Base-by-base conservation (phyloP, 2,113 vertebrate species). In the Grammomys dolichurus region DNA sequence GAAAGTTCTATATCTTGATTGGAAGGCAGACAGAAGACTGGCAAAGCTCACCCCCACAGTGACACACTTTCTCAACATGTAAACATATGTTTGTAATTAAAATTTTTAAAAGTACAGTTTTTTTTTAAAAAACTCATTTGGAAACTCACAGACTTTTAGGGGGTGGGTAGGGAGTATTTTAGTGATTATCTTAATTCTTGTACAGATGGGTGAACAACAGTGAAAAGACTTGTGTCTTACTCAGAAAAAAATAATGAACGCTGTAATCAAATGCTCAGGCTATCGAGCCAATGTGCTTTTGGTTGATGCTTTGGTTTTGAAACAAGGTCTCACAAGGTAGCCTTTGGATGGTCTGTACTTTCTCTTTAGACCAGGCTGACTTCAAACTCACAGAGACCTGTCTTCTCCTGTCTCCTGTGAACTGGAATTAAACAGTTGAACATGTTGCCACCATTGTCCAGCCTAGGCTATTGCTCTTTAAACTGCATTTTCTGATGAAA, bases 11-110 rank as follows among this genome's bases (percentile, higher is more conserved):
- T 36, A 69, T 69, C 4, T 36, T 69, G 67, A 69, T 69, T 16
- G 31, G 13, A 36, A 69, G 67, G 13, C 31, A 36, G 31, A 36
- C 31, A 36, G 31, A 69, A 69, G 31, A 69, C 67, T 69, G 67
- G 67, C 67, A 69, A 69, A 69, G 67, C 31, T 13, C 26, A 33
- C 67, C 5, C 1, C 31, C 13, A 36, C 31, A 69, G 31, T 69
- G 67, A 69, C 67, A 36, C 67, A 69, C 65, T 69, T 33, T 33
- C n/a, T 90, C 46, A 51, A 94, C 90, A 95, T 89, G 78, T 84
- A 70, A 91, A 28, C 48, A 54, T 92, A 20, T 73, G 17, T 56
- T 72, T 11, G 7, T 76, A 89, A 73, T 63, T 65, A 85, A 86
- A 56, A 58, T 60, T 31, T 92, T n/a, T 63, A 60, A 28, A 6